Evolutionary conservation across 2,113 vertebrate genomes (phyloP).

Genomic region (Lates calcarifer): DNA sequence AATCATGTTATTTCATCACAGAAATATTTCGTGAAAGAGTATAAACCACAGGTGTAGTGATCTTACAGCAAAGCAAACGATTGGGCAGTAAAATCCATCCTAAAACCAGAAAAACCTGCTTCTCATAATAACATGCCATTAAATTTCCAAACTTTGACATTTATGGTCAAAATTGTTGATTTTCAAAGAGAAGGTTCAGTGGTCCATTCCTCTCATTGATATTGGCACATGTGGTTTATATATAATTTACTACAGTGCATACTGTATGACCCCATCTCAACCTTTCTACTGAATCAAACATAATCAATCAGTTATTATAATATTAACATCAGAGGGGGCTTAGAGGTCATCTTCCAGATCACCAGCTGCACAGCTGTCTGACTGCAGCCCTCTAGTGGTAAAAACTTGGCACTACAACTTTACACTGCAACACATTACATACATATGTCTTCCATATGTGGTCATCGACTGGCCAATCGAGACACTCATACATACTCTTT

Average conservation of each 20-base stretch:
- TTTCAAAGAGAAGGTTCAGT: constrained; percentile 7
- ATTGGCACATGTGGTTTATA: constrained; percentile 12
- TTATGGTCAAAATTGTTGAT: constrained; percentile 29
- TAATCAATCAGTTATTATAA: not conserved
- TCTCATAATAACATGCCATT: constrained; percentile 26
- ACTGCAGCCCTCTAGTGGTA: constrained; percentile 66
- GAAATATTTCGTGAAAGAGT: not conserved
- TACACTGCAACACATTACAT: not conserved
- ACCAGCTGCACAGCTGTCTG: constrained; percentile 25
- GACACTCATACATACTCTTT: not conserved
- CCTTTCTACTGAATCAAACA: constrained; percentile 1
- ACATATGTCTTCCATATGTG: constrained; percentile 19
- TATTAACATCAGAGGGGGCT: constrained; percentile 7
- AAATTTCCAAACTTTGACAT: constrained; percentile 45
- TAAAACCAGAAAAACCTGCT: constrained; percentile 12
- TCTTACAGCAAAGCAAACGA: not conserved
- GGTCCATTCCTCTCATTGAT: constrained; percentile 24
- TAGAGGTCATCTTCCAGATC: constrained; percentile 11
- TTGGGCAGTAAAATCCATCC: constrained; percentile 7
- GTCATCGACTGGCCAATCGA: constrained; percentile 1
- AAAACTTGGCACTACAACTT: constrained; percentile 9
- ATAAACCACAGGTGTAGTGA: constrained; percentile 2
- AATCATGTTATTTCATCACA: not conserved
- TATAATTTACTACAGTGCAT: constrained; percentile 5
- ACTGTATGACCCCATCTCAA: not conserved